Base-by-base conservation (phyloP, 2,888 invertebrate species). In the Scotopteryx bipunctaria region DNA sequence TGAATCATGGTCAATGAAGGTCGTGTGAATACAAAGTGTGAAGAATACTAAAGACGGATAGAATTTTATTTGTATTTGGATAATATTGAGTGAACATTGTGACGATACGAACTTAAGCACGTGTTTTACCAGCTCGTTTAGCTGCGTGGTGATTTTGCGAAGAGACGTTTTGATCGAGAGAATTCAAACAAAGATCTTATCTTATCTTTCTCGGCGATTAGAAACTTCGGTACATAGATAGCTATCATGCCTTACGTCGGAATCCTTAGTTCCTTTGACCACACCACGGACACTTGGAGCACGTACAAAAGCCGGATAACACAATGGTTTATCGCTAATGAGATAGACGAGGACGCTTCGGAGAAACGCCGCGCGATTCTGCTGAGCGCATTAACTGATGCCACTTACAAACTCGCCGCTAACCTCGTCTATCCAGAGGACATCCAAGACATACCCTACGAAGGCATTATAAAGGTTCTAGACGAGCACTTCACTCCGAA, bases 301-400 rank as follows among this genome's bases (percentile, higher is more conserved):
- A 35, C 40, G 0, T 51, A 16, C 44, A 51, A 51, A 8, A 50
- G 27, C 14, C 32, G 38, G 2, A 2, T 50, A 8, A 15, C 44
- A 3, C 50, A 50, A 11, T 50, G 44, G 44, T 50, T 44, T 25
- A 44, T 50, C 11, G 50, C 50, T 2, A 51, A 51, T 21, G 40
- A 44, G 1, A 35, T 50, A 6, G 11, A 21, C 2, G 44, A 38
- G 9, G 27, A 17, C n/a, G 15, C 13, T 1, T 21, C 19, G 0
- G 9, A 14, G 3, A 40, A 45, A 15, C 14, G 35, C 1, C 44
- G 50, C 3, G 44, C 33, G 0, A 21, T 51, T 1, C 15, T 51
- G 0, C 44, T 51, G 4, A 40, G 33, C 27, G 33, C 44, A 0
- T n/a, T 51, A 1, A 11, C 27, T 1, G 44, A 45, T 2, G 13